Base-by-base conservation (phyloP, 1,140 invertebrate species). In the Drosophila pallidifrons region DNA sequence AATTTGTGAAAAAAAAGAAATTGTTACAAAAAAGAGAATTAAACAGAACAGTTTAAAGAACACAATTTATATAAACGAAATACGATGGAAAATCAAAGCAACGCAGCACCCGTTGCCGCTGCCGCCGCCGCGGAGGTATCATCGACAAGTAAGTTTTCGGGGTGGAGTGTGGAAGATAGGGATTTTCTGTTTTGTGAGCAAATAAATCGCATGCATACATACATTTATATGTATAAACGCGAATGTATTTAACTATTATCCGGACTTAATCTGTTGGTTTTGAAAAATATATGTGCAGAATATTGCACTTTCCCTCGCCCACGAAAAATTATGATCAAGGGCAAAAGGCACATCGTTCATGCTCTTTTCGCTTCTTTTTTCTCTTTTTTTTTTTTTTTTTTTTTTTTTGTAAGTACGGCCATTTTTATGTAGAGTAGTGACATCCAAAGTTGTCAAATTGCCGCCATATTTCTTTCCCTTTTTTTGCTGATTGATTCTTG, bases 11-110 rank as follows among this genome's bases (percentile, higher is more conserved):
- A 76, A 68, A 75, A 80, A 77, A 64, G 49, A 85, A 89, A 89
- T 77, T 78, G 67, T 78, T 81, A 49, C 66, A 81, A 46, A 60
- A 70, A 68, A 75, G 25, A 59, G 69, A 79, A 58, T 7, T 63
- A 59, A 66, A 20, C 28, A 71, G 85, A 73, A 81, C 80, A 77
- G 75, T 78, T 86, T 75, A 66, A 78, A 61, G 79, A 89, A 89
- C 85, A 83, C 85, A 89, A 69, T 71, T 81, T 83, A 75, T 83
- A 75, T 79, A 70, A 85, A 73, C 54, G 79, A 82, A 82, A 83
- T 57, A 85, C 81, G 71, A 92, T 92, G 91, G 91, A 92, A 86
- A 89, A 89, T 81, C 79, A 88, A 92, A 91, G 82, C 82, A 91
- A 90, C 87, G 81, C 77, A 88, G 80, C 77, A 76, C 77, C 81